phyloP scores from a whole-genome alignment of 2,888 invertebrate species.

The Ichneumon xanthorius region DNA sequence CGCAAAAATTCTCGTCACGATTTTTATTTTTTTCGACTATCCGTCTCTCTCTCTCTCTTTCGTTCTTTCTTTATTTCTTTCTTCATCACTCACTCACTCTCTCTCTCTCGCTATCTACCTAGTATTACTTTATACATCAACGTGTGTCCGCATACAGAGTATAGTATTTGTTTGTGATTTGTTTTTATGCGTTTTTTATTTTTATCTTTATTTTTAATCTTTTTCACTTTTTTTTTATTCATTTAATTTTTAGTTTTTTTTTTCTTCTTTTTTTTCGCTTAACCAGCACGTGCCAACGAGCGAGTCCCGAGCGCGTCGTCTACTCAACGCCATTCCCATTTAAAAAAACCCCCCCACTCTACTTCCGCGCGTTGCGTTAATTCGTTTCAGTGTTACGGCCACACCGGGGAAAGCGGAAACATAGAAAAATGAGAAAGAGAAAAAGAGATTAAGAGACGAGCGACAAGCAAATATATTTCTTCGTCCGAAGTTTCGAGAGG shows the following conservation, averaged over 20 bases:
- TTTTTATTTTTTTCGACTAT: neutral
- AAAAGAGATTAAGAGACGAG: slow-evolving; percentile 42
- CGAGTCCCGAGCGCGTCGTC: slow-evolving; percentile 53
- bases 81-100: slow-evolving; percentile 52
- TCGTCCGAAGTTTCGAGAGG: slow-evolving; percentile 13
- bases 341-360: neutral
- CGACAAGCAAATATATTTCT: slow-evolving; percentile 15
- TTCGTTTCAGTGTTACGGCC: slow-evolving; percentile 17
- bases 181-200: slow-evolving; percentile 44
- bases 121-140: slow-evolving; percentile 76
- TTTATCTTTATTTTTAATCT: slow-evolving; percentile 14
- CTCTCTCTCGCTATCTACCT: slow-evolving; percentile 62
- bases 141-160: slow-evolving; percentile 76
- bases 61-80: slow-evolving; percentile 48
- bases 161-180: slow-evolving; percentile 66
- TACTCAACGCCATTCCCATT: slow-evolving; percentile 27
- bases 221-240: slow-evolving; percentile 12
- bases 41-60: slow-evolving; percentile 47
- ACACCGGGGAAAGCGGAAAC: slow-evolving; percentile 46
- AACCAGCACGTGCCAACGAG: slow-evolving; percentile 41
- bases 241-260: slow-evolving; percentile 22
- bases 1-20: slow-evolving; percentile 61
- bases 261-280: slow-evolving; percentile 1
- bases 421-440: slow-evolving; percentile 38
- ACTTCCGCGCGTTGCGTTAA: neutral